Evolutionary conservation across 1,140 invertebrate genomes (phyloP).

Genomic region (Dendroctonus valens): DNA sequence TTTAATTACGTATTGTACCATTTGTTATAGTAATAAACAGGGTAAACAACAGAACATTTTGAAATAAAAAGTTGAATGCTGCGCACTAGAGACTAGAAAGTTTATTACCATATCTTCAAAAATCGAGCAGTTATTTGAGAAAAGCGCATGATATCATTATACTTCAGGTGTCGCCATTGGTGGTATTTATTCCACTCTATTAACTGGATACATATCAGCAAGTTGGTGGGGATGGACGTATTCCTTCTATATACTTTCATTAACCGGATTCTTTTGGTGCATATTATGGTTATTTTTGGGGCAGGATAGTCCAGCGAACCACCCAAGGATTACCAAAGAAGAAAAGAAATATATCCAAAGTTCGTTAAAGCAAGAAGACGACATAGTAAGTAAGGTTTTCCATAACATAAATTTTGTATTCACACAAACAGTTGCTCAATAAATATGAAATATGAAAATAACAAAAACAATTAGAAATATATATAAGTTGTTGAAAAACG

Average conservation of each 20-base stretch:
- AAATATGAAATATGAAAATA: not conserved
- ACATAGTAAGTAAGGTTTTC: constrained; percentile 43
- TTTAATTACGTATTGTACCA: too few relatives aligned
- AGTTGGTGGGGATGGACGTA: constrained; percentile 22
- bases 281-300: constrained; percentile 19
- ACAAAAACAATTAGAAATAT: too few relatives aligned
- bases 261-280: constrained; percentile 6
- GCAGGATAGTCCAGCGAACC: constrained; percentile 9
- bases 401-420: too few relatives aligned
- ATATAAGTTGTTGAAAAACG: too few relatives aligned
- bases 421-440: too few relatives aligned
- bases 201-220: constrained; percentile 45
- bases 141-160: too few relatives aligned
- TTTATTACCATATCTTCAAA: too few relatives aligned
- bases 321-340: constrained; percentile 41
- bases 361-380: constrained; percentile 49
- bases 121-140: too few relatives aligned
- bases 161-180: constrained; percentile 31
- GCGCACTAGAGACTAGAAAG: too few relatives aligned
- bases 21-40: too few relatives aligned
- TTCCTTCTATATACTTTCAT: constrained; percentile 15
- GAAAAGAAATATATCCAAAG: constrained; percentile 66
- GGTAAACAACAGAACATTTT: too few relatives aligned
- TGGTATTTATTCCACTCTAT: constrained; percentile 24
- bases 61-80: too few relatives aligned